Conservation (phyloP, 1,140 invertebrate species). For the Trypoxylus dichotomus region DNA sequence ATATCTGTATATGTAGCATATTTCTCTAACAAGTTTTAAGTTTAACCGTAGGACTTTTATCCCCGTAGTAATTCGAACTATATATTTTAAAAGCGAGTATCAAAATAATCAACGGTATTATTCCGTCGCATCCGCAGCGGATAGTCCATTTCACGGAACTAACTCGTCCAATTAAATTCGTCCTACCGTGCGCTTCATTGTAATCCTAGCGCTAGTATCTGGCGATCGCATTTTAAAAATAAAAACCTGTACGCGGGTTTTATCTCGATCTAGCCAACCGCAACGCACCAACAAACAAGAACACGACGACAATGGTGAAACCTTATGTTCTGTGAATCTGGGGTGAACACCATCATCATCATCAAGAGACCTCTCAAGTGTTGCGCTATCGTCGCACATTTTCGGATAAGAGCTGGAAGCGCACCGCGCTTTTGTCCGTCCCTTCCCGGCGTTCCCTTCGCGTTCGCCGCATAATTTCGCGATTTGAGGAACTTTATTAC, state of each 20-base stretch:
- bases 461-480: neutral
- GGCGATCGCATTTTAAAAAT: neutral
- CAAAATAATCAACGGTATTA: neutral
- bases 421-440: neutral
- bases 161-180: neutral
- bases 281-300: neutral
- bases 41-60: too few species aligned
- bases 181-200: neutral
- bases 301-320: neutral
- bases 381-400: neutral
- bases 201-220: neutral
- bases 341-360: neutral
- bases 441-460: neutral
- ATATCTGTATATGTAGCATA: too few species aligned
- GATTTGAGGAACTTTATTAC: constrained; percentile 3
- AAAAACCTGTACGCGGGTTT: neutral
- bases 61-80: too few species aligned
- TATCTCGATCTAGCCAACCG: constrained; percentile 1
- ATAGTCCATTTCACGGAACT: neutral
- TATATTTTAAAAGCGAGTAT: neutral
- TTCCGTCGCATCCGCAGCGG: neutral
- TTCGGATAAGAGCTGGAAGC: neutral
- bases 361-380: neutral
- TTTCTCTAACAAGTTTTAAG: too few species aligned
- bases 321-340: neutral